Evolutionary conservation across 2,888 invertebrate genomes (phyloP), one percentile per base, ranked within the genome.

Genomic region (Ormyrus nitidulus): DNA sequence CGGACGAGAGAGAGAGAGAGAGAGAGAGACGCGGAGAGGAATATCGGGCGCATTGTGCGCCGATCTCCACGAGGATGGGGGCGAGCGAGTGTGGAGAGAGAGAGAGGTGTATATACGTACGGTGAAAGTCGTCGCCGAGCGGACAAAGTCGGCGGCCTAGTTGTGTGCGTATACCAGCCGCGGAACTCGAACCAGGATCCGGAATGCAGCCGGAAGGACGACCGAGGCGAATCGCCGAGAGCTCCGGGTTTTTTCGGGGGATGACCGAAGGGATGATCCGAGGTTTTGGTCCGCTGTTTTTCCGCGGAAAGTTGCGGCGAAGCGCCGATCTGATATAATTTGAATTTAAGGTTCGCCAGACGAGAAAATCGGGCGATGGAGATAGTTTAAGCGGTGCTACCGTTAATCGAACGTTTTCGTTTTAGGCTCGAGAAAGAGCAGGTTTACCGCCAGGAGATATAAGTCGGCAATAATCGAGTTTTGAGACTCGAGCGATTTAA

Each of bases 71-170:
- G 73, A 73, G 73, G 44, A 54, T 44, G 54, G n/a, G 11, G 44
- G 51, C 13, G 58, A 10, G 9, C 10, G n/a, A 51, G 9, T 51
- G 49, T 51, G 10, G 34, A 44, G 2, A 73, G 73, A 13, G 9
- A 44, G 49, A 44, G 10, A 34, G 51, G 2, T 56, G 11, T 51
- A 9, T 59, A 49, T 10, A 9, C 13, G 13, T 11, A 11, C 11
- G 62, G 69, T 77, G 76, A 77, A 77, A 77, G 76, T 77, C 64
- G 62, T 66, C 74, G 7, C 10, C 9, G 34, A 34, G 34, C 34
- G 34, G 34, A 34, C 34, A 34, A 34, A 34, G 48, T 51, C 11
- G 54, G 2, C 7, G 54, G 10, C 53, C 34, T n/a, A 6, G n/a
- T 6, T n/a, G 11, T 54, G 44, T 68, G 34, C 34, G n/a, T 54